These are phyloP conservation scores for Elysia chlorotica DNA, from an alignment of 1,140 invertebrate genomes.

Conservation along the genomic window DNA sequence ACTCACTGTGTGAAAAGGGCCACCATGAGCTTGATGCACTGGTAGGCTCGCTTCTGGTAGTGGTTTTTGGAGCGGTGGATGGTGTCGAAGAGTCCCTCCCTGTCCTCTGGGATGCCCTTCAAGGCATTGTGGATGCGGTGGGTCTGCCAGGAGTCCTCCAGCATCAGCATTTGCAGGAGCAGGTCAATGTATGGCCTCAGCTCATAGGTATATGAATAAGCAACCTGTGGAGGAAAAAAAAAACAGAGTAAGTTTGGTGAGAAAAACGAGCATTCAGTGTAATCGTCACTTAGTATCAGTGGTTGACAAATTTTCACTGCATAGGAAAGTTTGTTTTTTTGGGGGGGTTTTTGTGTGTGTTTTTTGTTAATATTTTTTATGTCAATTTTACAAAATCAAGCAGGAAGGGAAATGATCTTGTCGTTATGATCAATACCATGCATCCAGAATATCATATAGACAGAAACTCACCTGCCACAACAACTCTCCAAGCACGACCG, in stretches of 20 bases:
- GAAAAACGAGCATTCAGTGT: no score
- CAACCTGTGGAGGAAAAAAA: conserved; percentile 64
- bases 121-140: conserved; percentile 90
- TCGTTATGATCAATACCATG: no score
- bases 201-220: conserved; percentile 93
- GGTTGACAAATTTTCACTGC: no score
- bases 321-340: no score
- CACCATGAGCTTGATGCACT: conserved; percentile 95
- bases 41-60: conserved; percentile 95
- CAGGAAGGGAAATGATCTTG: no score
- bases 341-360: no score
- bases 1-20: conserved; percentile 75
- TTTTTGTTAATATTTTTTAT: no score
- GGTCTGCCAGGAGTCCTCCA: conserved; percentile 95
- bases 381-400: no score
- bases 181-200: conserved; percentile 90
- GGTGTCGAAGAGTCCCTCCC: conserved; percentile 91
- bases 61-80: conserved; percentile 90
- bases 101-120: conserved; percentile 87
- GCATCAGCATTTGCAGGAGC: conserved; percentile 81
- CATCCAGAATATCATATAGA: no score
- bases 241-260: no score
- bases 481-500: conserved; percentile 84
- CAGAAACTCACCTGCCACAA: conserved; percentile 72
- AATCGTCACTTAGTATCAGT: no score